Conservation (phyloP, 2,888 invertebrate genomes). For the Fragum fragum region DNA sequence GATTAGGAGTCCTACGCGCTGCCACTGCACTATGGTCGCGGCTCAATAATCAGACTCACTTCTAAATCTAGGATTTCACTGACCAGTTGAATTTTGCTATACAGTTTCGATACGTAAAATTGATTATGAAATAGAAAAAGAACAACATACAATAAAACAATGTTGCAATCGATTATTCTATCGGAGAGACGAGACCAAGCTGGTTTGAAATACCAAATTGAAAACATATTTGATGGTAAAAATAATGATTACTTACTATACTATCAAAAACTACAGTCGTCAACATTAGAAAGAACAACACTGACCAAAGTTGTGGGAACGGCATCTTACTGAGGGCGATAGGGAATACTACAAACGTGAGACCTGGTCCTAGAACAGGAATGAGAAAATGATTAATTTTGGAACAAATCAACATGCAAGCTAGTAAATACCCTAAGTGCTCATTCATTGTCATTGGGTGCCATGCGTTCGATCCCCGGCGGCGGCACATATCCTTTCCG, state of each 20-base stretch:
- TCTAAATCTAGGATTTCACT: too few relatives aligned
- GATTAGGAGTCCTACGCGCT: too few relatives aligned
- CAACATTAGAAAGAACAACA: slow-evolving; percentile 77
- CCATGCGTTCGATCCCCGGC: too few relatives aligned
- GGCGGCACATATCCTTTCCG: too few relatives aligned
- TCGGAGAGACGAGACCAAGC: not conserved
- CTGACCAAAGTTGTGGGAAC: slow-evolving; percentile 90
- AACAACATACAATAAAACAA: not conserved
- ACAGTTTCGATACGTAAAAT: not conserved
- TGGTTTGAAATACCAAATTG: not conserved
- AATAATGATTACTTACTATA: slow-evolving; percentile 29
- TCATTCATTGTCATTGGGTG: too few relatives aligned
- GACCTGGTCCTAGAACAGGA: slow-evolving; percentile 65
- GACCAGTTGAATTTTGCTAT: too few relatives aligned
- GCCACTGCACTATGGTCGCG: too few relatives aligned
- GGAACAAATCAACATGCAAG: too few relatives aligned
- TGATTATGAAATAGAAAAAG: not conserved
- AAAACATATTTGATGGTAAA: not conserved
- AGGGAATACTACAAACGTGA: slow-evolving; percentile 76
- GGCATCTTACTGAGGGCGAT: slow-evolving; percentile 75
- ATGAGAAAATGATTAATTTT: too few relatives aligned
- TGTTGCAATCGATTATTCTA: not conserved
- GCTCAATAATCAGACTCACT: too few relatives aligned
- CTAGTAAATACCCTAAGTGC: too few relatives aligned
- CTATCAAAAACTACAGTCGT: slow-evolving; percentile 55